Evolutionary conservation across 2,113 vertebrate genomes (phyloP), one percentile per base, ranked within the genome.

Genomic region (Aphyosemion australe): DNA sequence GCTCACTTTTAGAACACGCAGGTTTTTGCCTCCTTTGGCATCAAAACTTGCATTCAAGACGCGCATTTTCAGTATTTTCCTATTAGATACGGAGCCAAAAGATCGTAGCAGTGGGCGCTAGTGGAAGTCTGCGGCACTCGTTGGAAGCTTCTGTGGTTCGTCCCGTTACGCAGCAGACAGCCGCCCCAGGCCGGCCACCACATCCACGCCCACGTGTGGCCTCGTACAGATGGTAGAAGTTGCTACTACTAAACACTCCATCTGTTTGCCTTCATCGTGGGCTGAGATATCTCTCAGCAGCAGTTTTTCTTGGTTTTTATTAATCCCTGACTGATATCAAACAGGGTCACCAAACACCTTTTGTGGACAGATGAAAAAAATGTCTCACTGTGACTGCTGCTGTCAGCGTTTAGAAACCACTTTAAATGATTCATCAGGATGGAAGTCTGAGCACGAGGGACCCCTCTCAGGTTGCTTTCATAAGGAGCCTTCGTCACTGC

Each of bases 91-190:
- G 93, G 90, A 62, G 89, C 93, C 45, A 94, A 88, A 90, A 94
- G 93, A 84, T 94, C 96, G 10, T 99, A 96, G 97, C 95, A 98
- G 94, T 94, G 95, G 94, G 95, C 95, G 56, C 94, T 99, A 86
- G 95, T 96, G 74, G 97, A 98, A 91, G 96, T 99, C 90, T 99
- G 98, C 91, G 97, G 97, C 92, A 98, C 97, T 82, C 95, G 85
- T 78, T 98, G 97, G 97, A 99, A 99, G 93, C 93, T 98, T 90
- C 91, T 99, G 93, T 99, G 97, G 97, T 91, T 99, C 88, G 89
- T 98, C 91, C 97, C 97, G 82, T 93, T 98, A 88, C 95, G 97
- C 88, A 94, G 89, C 85, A 93, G 96, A 74, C 94, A 92, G 84
- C 93, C 96, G 69, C 94, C 97, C 87, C 90, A 88, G 62, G 78